Conservation (phyloP, 2,888 invertebrate species). For the Drosophila picticornis region DNA sequence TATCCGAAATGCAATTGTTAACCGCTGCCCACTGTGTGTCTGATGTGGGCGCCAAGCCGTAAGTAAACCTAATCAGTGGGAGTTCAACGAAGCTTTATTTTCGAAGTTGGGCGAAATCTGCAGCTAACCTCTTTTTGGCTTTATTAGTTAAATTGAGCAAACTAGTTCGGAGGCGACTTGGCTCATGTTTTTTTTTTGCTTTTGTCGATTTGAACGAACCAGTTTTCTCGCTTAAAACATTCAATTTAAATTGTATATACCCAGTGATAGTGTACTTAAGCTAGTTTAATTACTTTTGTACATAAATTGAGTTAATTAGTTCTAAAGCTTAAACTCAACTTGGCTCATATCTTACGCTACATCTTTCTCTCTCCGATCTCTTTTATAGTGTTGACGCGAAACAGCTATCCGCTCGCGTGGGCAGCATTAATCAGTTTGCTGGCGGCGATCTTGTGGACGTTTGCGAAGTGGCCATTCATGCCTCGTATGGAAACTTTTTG, state of each 20-base stretch:
- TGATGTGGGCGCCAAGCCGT: conserved; percentile 62
- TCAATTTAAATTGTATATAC: too few relatives aligned
- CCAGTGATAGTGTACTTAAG: background rate
- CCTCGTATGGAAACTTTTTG: conserved; percentile 80
- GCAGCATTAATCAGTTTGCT: conserved; percentile 81
- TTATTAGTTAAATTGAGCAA: background rate
- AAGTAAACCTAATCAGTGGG: conserved; percentile 44
- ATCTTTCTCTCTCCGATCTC: background rate
- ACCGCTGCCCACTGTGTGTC: conserved; percentile 81
- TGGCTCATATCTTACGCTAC: background rate
- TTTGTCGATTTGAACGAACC: background rate
- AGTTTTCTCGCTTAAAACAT: background rate
- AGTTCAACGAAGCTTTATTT: background rate
- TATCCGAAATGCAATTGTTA: conserved; percentile 57
- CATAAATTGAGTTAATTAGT: background rate
- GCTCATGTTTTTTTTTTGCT: background rate
- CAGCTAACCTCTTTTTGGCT: background rate
- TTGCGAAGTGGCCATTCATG: conserved; percentile 66
- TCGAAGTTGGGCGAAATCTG: background rate
- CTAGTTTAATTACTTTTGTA: background rate
- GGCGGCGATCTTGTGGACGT: conserved; percentile 74
- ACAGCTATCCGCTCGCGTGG: conserved; percentile 70
- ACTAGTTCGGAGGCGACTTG: background rate
- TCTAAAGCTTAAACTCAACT: background rate
- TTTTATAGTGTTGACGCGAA: conserved; percentile 51